These are phyloP conservation scores for Zingel zingel DNA, from an alignment of 2,113 vertebrate genomes.

Conservation along the genomic window DNA sequence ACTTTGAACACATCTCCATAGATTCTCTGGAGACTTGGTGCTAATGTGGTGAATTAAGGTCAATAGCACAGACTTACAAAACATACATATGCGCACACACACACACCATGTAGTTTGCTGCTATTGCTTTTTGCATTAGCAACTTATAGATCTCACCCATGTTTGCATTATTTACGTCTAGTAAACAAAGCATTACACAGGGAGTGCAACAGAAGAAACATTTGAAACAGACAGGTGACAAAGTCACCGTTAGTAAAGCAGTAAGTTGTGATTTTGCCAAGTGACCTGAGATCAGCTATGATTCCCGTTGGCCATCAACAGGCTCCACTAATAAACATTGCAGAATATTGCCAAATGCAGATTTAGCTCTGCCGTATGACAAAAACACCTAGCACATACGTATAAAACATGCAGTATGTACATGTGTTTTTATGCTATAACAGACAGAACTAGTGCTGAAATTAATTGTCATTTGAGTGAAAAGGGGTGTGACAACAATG, in stretches of 20 bases:
- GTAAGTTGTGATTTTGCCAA: conserved; percentile 13
- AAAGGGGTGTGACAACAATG: neutral
- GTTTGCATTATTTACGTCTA: conserved; percentile 16
- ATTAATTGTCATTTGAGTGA: neutral
- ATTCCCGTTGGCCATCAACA: conserved; percentile 19
- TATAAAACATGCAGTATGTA: neutral
- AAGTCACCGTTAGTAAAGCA: conserved; percentile 8
- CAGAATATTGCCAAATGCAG: conserved; percentile 4
- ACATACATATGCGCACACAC: neutral
- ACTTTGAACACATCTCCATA: conserved; percentile 63
- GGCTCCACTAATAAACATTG: conserved; percentile 8
- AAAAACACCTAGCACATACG: neutral
- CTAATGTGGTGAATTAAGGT: conserved; percentile 70
- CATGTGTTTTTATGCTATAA: neutral
- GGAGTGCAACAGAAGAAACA: neutral
- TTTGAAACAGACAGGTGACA: conserved; percentile 2
- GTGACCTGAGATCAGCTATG: conserved; percentile 24
- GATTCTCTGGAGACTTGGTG: conserved; percentile 51
- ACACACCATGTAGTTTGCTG: neutral
- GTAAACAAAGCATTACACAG: neutral
- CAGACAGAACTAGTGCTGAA: neutral
- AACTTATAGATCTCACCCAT: conserved; percentile 24
- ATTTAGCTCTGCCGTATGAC: conserved; percentile 14
- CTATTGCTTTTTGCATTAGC: conserved; percentile 29
- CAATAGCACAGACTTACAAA: conserved; percentile 29